Conservation (phyloP, 2,113 vertebrate genomes). For the Paraplagusia blochii region DNA sequence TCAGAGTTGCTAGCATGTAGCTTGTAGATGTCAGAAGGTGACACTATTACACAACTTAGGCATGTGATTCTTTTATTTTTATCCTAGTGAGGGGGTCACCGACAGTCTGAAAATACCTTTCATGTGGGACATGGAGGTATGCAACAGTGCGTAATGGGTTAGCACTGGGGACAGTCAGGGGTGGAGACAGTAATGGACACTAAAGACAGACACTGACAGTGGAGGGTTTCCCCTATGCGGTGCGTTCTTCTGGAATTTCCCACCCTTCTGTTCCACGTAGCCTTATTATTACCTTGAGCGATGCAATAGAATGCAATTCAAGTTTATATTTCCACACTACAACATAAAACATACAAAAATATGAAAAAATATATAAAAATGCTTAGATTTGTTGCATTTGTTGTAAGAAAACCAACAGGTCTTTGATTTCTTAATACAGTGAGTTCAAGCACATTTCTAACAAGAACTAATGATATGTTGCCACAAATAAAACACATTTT, state of each 20-base stretch:
- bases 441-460: too few relatives aligned
- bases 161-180: neutral
- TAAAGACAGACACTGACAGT: conserved; percentile 42
- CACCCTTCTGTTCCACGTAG: neutral
- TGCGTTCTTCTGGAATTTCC: conserved; percentile 15
- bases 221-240: conserved; percentile 48
- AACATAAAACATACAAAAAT: too few relatives aligned
- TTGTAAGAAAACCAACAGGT: too few relatives aligned
- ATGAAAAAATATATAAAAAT: too few relatives aligned
- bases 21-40: conserved; percentile 28
- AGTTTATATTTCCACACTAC: too few relatives aligned
- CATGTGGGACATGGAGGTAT: conserved; percentile 18
- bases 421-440: too few relatives aligned
- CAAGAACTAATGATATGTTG: too few relatives aligned
- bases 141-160: conserved; percentile 2
- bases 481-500: too few relatives aligned
- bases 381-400: too few relatives aligned
- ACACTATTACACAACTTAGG: conserved; percentile 55
- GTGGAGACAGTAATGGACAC: neutral
- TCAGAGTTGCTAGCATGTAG: too few relatives aligned
- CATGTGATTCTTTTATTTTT: conserved; percentile 54
- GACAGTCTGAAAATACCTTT: conserved; percentile 45
- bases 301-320: too few relatives aligned
- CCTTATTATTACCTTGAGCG: neutral
- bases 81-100: conserved; percentile 34